Evolutionary conservation across 2,797 vertebrate genomes (phyloP), one percentile per base, ranked within the genome.

Genomic region (Microtus obscurus): DNA sequence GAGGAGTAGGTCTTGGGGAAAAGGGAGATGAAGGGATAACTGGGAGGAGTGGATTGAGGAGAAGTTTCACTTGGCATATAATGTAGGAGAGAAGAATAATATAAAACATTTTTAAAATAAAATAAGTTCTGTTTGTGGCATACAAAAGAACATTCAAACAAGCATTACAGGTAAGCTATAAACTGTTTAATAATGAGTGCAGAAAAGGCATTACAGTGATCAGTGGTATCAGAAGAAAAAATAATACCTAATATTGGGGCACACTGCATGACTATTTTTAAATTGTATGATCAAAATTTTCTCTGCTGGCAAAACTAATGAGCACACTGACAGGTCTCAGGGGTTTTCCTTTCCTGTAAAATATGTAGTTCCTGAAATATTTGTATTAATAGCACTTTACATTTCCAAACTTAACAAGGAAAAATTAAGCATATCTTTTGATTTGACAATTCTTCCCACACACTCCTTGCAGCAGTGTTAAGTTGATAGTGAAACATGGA

Each of bases 351-450:
- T 95, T 91, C 59, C 61, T 45, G 74, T 43, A 96, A 95, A 94
- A 85, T 13, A 14, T 76, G 25, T 12, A 89, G 31, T 82, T 94
- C 93, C 53, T 91, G 34, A 95, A 89, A 93, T 59, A 91, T 61
- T 96, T 92, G 29, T 80, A 45, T 89, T 87, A 94, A 80, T 87
- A 76, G 69, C 0, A 78, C 88, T 82, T 95, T 86, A 93, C 37
- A 76, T 95, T 51, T 48, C 67, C 19, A 87, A 53, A 65, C 10
- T 80, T 97, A 88, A 69, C 59, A 86, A 95, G 37, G 45, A 76
- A 92, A 94, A 34, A 82, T 37, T 71, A 51, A 51, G 10, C 2
- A 65, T 87, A 43, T 86, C 53, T 94, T 93, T 81, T 90, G 51
- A 85, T 77, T 94, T 93, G 78, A 90, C 45, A 91, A 17, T 96